A percentile compares a stretch with the other conserved stretches of the same genome.
phyloP scores from a whole-genome alignment of 2,113 vertebrate species.

The Ceyx melanurus region DNA sequence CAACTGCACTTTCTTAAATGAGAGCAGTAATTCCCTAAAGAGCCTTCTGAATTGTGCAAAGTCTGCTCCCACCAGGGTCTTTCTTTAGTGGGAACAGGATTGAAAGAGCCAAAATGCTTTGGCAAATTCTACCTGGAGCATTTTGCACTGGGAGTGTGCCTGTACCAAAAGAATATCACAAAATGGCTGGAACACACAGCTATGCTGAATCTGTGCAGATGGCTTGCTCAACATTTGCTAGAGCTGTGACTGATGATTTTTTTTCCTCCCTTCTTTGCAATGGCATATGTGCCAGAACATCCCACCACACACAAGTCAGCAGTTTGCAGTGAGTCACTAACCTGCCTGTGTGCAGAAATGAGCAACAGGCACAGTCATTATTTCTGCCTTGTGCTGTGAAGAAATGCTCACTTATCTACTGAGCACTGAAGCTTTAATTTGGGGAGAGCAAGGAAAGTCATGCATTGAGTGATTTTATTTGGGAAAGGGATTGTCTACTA shows the following conservation, averaged over 20 bases:
- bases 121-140: neutral
- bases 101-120: neutral
- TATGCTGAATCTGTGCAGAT: slow-evolving; percentile 4
- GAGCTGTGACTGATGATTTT: neutral
- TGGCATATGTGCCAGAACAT: slow-evolving; percentile 32
- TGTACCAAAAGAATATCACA: neutral
- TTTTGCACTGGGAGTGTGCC: neutral
- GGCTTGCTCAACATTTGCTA: slow-evolving; percentile 4
- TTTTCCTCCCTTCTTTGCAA: neutral
- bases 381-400: slow-evolving; percentile 23
- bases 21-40: neutral
- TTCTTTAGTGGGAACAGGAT: neutral
- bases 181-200: slow-evolving; percentile 16
- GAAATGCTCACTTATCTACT: slow-evolving; percentile 13
- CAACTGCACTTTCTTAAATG: neutral
- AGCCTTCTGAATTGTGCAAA: neutral
- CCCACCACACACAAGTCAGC: slow-evolving; percentile 32
- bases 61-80: neutral
- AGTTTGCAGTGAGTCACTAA: slow-evolving; percentile 55
- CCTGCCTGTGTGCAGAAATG: slow-evolving; percentile 24
- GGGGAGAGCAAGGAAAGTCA: neutral
- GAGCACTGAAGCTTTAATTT: neutral
- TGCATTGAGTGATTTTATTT: neutral
- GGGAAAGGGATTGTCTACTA: neutral
- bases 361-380: slow-evolving; percentile 51